Percentiles rank a stretch among this genome's conserved stretches.
Evolutionary conservation across 2,888 invertebrate species (phyloP).

Genomic region (Physocephala rufipes): DNA sequence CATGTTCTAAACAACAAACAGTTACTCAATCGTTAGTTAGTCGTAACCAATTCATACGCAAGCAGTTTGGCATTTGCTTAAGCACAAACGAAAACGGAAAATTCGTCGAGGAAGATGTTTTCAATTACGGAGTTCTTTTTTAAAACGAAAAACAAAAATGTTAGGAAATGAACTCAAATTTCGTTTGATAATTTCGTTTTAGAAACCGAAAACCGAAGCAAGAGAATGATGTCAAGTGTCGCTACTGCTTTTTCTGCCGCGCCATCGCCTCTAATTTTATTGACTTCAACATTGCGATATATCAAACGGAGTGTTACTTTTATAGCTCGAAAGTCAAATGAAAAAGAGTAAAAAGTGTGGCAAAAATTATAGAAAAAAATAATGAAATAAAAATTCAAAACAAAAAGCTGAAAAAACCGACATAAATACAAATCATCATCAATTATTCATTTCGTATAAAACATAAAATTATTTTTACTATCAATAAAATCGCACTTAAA

Average conservation of each 20-base stretch:
- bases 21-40: too few species aligned
- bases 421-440: slow-evolving; percentile 21
- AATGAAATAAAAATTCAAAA: slow-evolving; percentile 2
- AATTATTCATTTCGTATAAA: slow-evolving; percentile 42
- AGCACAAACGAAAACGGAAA: too few species aligned
- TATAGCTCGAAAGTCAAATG: slow-evolving; percentile 1
- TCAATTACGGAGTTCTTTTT: too few species aligned
- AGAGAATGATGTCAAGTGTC: background rate
- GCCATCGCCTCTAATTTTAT: too few species aligned
- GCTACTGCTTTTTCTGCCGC: slow-evolving; percentile 14
- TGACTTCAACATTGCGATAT: slow-evolving; percentile 13
- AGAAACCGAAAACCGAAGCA: background rate
- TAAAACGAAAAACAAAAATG: too few species aligned
- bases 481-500: slow-evolving; percentile 63
- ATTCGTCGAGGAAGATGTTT: too few species aligned
- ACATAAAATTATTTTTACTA: slow-evolving; percentile 55
- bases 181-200: background rate
- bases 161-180: too few species aligned
- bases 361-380: too few species aligned
- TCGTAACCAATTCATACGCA: too few species aligned
- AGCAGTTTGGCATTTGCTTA: too few species aligned
- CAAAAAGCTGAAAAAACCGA: background rate
- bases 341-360: too few species aligned
- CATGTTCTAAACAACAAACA: too few species aligned
- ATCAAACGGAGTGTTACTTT: slow-evolving; percentile 27